Evolutionary conservation across 2,113 vertebrate genomes (phyloP), one percentile per base, ranked within the genome.

Genomic region (Odocoileus virginianus): DNA sequence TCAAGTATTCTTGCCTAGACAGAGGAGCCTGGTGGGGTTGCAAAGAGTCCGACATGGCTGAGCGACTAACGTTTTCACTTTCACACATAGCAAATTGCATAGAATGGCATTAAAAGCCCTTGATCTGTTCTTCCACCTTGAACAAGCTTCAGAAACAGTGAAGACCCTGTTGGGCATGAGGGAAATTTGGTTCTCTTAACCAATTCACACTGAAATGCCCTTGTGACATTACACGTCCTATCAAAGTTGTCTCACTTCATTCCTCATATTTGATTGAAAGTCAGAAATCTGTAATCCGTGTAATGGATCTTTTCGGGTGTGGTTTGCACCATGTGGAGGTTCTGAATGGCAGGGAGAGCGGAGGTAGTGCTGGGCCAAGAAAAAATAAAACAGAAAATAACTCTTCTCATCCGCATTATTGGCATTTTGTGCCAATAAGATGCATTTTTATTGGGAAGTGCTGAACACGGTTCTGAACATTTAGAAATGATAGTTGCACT

Each of bases 271-370:
- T 7, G 7, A 6, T 9, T 3, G 52, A 55, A 21, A 7, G 58
- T 40, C 13, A 10, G 9, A 2, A 33, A 25, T 13, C 25, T 25
- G 1, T 2, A 54, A 23, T 13, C 25, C 23, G 0, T 1, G 27
- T 16, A 3, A 7, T 6, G 45, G 25, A 1, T 54, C n/a, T 82
- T 36, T n/a, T 3, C 36, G 9, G 11, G 11, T 21, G 11, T 4
- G 19, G 14, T 10, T 21, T 4, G 5, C 14, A 57, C 45, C 36
- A 4, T 0, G 7, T 5, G 19, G 16, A 45, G 33, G 13, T 36
- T 1, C 14, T 1, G 40, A 27, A n/a, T 3, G 30, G 12, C 64
- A 60, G 17, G 40, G 27, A 16, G 2, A 78, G 2, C 7, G 23
- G 7, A 50, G 30, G 27, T 0, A 21, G 21, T 3, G 15, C 6